phyloP scores from a whole-genome alignment of 92 coral and sea anemone species.

The Pocillopora meandrina region DNA sequence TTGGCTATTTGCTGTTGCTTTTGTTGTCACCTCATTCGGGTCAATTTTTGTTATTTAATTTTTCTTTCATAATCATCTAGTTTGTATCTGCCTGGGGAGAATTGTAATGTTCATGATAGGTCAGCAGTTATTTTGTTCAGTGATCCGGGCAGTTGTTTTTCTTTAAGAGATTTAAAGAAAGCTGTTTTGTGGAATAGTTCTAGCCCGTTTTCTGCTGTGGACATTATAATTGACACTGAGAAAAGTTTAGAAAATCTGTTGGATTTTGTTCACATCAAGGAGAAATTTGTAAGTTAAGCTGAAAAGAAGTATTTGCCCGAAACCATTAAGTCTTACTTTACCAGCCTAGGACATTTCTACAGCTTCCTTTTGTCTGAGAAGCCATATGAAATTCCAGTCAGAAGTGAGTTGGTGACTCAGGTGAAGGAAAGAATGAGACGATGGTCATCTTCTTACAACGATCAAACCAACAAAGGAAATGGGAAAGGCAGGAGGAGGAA shows the following conservation, averaged over 20 bases:
- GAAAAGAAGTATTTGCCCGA: constrained; percentile 35
- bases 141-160: too few relatives aligned
- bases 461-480: constrained; percentile 33
- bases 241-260: constrained; percentile 11
- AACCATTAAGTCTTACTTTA: constrained; percentile 66
- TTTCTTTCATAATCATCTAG: too few relatives aligned
- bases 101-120: too few relatives aligned
- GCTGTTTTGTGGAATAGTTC: too few relatives aligned
- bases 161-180: too few relatives aligned
- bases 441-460: constrained; percentile 64
- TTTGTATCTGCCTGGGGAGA: too few relatives aligned
- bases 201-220: constrained; percentile 5
- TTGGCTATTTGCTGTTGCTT: too few relatives aligned
- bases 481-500: constrained; percentile 60
- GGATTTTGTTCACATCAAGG: too few relatives aligned
- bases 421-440: constrained; percentile 35
- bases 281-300: constrained; percentile 24
- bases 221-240: constrained; percentile 34
- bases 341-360: constrained; percentile 56
- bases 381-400: constrained; percentile 40
- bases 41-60: too few relatives aligned
- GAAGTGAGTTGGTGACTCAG: too few relatives aligned
- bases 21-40: too few relatives aligned
- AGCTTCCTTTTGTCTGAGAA: constrained; percentile 53
- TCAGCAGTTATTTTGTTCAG: too few relatives aligned